Evolutionary conservation across 2,888 invertebrate genomes (phyloP), one percentile per base, ranked within the genome.

Genomic region (Callinectes sapidus): DNA sequence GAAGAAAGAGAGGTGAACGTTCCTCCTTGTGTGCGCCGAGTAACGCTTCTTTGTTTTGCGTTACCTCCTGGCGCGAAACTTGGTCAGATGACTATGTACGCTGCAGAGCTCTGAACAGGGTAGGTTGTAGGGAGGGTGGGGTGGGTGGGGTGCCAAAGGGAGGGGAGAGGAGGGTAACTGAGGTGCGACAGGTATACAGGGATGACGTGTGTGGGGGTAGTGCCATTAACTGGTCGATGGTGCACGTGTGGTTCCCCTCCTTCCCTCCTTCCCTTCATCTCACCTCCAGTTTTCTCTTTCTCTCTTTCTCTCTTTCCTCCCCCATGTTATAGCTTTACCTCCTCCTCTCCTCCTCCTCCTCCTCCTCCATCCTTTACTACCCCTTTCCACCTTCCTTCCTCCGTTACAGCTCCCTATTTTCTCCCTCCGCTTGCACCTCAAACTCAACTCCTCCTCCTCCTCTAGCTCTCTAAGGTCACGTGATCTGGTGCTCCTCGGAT

Each of bases 151-250:
- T n/a, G n/a, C 2, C 6, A 28, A 28, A 28, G 71, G 71, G 28
- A 10, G 71, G 13, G 61, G 61, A 23, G 23, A 71, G 66, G 66
- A 16, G 35, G 81, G 14, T 16, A 81, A 81, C 81, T 81, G 35
- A 81, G 81, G 81, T 81, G 81, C 81, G 81, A 81, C 81, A 35
- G 32, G 81, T 81, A 81, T 35, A 81, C 81, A 81, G 18, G 35
- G 81, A 35, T 81, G 81, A 81, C 81, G 81, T 81, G 81, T 81
- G 81, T 81, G 81, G 81, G 81, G 81, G 81, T 81, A 16, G 35
- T 81, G 81, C 81, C n/a, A 81, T 81, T 81, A 81, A 32, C 81
- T 81, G 81, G 81, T 81, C 81, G 81, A 81, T 81, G 81, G 81
- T 81, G 48, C 48, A 48, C 48, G 48, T 48, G 81, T 81, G 81